phyloP scores from a whole-genome alignment of 2,113 vertebrate genomes.

The Oplegnathus fasciatus region DNA sequence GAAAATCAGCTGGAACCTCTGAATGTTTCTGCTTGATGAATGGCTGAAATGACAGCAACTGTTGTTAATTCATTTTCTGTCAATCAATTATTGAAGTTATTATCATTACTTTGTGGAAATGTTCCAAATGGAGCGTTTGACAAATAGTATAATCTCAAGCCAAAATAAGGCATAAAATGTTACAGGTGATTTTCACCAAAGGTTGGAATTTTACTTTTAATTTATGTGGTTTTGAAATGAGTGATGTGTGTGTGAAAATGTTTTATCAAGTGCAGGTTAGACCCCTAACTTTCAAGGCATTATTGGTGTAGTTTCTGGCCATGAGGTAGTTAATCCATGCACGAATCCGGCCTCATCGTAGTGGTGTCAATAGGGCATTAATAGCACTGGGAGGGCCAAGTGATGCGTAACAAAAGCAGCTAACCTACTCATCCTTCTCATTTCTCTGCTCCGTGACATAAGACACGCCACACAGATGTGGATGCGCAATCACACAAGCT shows the following conservation, averaged over 20 bases:
- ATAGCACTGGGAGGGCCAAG: slow-evolving; percentile 19
- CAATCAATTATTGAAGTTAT: neutral
- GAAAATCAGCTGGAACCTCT: neutral
- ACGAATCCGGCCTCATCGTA: neutral
- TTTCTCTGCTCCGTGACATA: slow-evolving; percentile 6
- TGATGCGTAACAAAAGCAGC: slow-evolving; percentile 7
- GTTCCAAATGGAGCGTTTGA: neutral
- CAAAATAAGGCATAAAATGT: neutral
- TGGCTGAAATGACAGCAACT: no score
- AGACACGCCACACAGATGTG: slow-evolving; percentile 19
- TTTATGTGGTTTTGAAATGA: neutral
- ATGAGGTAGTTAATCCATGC: neutral
- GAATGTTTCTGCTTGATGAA: neutral
- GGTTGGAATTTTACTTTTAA: neutral
- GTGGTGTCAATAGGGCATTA: slow-evolving; percentile 17
- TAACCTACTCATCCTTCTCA: slow-evolving; percentile 28
- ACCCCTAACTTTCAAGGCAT: no score
- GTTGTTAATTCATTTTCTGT: no score
- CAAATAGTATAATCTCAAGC: neutral
- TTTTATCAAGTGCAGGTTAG: neutral
- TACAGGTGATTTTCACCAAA: neutral
- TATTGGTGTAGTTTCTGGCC: neutral
- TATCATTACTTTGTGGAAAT: neutral
- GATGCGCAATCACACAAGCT: neutral
- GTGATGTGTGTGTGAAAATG: neutral